Conservation (phyloP, 2,113 vertebrate genomes). For the Cyanoliseus patagonus region DNA sequence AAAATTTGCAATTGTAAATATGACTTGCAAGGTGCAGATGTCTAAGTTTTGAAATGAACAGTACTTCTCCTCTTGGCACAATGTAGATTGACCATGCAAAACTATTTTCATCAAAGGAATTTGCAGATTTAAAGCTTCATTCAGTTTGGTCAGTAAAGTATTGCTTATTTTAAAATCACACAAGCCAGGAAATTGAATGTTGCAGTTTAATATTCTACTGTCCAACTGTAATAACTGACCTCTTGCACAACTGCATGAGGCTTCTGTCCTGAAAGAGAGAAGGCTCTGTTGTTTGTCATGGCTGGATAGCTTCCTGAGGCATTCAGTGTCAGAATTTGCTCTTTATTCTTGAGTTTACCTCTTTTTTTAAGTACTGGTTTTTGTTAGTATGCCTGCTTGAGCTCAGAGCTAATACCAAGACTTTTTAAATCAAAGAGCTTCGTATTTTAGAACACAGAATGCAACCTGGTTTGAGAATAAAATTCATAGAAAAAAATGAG, state of each 20-base stretch:
- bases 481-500: background rate
- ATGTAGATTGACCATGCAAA: background rate
- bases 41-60: background rate
- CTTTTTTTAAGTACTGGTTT: background rate
- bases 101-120: background rate
- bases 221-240: background rate
- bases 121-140: background rate
- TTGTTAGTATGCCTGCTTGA: background rate
- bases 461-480: background rate
- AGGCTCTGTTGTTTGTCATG: background rate
- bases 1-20: background rate
- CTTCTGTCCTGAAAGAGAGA: background rate
- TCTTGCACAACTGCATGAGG: background rate
- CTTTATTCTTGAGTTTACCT: background rate
- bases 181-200: background rate
- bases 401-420: background rate
- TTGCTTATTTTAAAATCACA: background rate
- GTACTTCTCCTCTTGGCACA: background rate
- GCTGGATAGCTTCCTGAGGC: background rate
- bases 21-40: background rate
- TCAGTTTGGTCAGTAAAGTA: background rate
- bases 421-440: background rate
- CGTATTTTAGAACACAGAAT: background rate
- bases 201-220: background rate
- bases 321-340: background rate